A percentile compares a stretch with the other conserved stretches of the same genome.
Conservation (phyloP, 2,888 invertebrate genomes). For the Apamea anceps region DNA sequence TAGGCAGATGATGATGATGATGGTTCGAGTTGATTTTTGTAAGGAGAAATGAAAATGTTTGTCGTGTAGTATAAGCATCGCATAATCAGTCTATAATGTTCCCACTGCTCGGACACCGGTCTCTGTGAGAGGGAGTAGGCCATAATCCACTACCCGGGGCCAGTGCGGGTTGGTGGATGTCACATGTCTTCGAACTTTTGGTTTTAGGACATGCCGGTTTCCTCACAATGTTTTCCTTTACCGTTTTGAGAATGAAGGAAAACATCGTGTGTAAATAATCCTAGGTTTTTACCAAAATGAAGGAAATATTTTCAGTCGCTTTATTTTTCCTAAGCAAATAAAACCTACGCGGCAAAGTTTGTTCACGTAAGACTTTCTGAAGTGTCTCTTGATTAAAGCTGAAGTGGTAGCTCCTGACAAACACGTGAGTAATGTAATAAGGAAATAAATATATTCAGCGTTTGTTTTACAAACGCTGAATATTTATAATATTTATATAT, state of each 20-base stretch:
- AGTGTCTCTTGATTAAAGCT: conserved; percentile 35
- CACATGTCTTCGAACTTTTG: not conserved
- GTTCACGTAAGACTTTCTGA: conserved; percentile 6
- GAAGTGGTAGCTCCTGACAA: not conserved
- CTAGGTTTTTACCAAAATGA: not conserved
- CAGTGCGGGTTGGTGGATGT: not conserved
- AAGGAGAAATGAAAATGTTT: not conserved
- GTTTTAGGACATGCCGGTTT: too few relatives aligned
- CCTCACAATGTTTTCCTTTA: not conserved
- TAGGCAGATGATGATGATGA: too few relatives aligned
- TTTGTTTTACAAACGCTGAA: too few relatives aligned
- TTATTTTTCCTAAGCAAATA: conserved; percentile 5
- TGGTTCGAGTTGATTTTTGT: not conserved
- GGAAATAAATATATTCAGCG: not conserved
- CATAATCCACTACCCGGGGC: too few relatives aligned
- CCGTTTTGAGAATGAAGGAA: not conserved
- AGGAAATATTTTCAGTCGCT: not conserved
- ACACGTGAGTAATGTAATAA: not conserved
- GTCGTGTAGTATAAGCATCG: not conserved
- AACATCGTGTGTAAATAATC: not conserved
- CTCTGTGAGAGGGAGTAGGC: too few relatives aligned
- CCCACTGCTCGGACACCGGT: too few relatives aligned
- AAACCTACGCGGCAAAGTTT: not conserved
- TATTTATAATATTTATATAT: too few relatives aligned
- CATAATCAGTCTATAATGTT: too few relatives aligned